phyloP scores from a whole-genome alignment of 2,888 invertebrate genomes.

The Theristus sp. region DNA sequence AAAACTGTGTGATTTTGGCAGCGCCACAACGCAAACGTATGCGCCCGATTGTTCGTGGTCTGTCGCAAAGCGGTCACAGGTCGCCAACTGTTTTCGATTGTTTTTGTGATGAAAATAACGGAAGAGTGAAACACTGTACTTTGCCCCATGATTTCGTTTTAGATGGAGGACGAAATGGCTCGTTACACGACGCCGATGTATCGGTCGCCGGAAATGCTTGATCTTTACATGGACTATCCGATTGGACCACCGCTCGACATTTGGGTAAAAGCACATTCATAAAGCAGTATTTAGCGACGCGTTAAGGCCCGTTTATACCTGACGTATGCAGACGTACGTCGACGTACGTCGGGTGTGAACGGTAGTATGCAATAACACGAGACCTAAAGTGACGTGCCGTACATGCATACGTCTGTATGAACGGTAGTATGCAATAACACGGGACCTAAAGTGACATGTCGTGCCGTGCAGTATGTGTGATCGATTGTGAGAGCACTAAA shows the following conservation, averaged over 20 bases:
- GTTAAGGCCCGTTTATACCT: too few relatives aligned
- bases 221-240: constrained; percentile 83
- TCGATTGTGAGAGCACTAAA: too few relatives aligned
- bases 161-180: constrained; percentile 31
- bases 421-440: too few relatives aligned
- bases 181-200: constrained; percentile 53
- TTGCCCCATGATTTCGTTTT: not conserved
- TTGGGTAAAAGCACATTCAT: too few relatives aligned
- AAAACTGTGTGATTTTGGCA: constrained; percentile 93
- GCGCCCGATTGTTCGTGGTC: constrained; percentile 74
- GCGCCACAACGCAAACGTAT: constrained; percentile 60
- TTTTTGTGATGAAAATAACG: not conserved
- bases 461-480: too few relatives aligned
- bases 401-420: too few relatives aligned
- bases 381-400: too few relatives aligned
- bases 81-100: constrained; percentile 27
- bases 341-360: too few relatives aligned
- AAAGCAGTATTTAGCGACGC: too few relatives aligned
- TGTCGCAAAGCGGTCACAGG: constrained; percentile 69
- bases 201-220: constrained; percentile 90
- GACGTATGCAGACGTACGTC: too few relatives aligned
- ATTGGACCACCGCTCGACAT: constrained; percentile 77
- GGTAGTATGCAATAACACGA: too few relatives aligned
- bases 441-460: too few relatives aligned
- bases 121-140: not conserved